These are phyloP conservation scores for Enteromius viviparus DNA, from an alignment of 2,797 vertebrate genomes.

Conservation along the genomic window DNA sequence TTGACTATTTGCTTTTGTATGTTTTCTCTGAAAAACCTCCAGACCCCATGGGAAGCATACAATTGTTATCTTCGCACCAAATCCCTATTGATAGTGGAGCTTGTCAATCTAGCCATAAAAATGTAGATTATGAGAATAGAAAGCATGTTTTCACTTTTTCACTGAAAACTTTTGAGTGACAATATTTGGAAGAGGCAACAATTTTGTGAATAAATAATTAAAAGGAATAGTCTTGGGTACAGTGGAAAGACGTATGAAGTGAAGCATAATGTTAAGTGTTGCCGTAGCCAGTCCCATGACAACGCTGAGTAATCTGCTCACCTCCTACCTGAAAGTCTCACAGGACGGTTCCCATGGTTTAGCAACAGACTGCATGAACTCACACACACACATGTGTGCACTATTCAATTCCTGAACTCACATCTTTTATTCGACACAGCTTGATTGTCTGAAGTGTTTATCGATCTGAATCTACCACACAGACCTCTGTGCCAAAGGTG, in stretches of 20 bases:
- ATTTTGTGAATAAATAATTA: not conserved
- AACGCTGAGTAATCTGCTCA: conserved; percentile 9
- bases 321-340: conserved; percentile 18
- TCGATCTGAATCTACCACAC: conserved; percentile 44
- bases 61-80: not conserved
- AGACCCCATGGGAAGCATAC: not conserved
- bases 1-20: not conserved
- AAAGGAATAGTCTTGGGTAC: not conserved
- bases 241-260: not conserved
- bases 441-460: conserved; percentile 46
- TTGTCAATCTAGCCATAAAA: not conserved
- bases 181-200: not conserved
- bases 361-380: conserved; percentile 12
- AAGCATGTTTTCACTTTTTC: not conserved
- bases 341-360: conserved; percentile 14
- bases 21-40: not conserved
- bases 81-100: not conserved
- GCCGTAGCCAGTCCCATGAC: conserved; percentile 7
- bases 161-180: not conserved
- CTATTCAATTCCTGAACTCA: conserved; percentile 18
- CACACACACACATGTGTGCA: not conserved
- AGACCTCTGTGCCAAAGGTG: conserved; percentile 33
- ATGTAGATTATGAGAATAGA: not conserved
- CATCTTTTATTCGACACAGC: conserved; percentile 34
- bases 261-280: not conserved